Percentiles rank a stretch among this genome's conserved stretches.
phyloP scores from a whole-genome alignment of 2,113 vertebrate species.

The Lamprotornis superbus region DNA sequence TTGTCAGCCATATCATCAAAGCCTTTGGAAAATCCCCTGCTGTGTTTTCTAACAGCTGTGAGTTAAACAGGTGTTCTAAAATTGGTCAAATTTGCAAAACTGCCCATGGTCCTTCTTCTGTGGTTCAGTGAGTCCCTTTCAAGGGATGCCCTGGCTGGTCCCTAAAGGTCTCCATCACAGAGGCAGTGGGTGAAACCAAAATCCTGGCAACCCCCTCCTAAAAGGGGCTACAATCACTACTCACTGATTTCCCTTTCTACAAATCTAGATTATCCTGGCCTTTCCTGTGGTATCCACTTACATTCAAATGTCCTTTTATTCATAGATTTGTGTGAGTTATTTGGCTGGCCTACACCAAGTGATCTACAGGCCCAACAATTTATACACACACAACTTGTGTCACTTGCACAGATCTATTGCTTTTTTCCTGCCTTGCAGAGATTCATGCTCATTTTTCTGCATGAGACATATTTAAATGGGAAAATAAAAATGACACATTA shows the following conservation, averaged over 20 bases:
- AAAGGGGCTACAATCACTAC: not conserved
- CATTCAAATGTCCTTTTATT: not conserved
- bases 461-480: not conserved
- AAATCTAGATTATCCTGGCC: not conserved
- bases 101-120: not conserved
- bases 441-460: not conserved
- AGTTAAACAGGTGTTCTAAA: not conserved
- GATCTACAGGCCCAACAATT: not conserved
- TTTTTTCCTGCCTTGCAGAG: not conserved
- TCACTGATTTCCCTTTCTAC: not conserved
- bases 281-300: not conserved
- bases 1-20: fast-evolving
- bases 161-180: not conserved
- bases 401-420: not conserved
- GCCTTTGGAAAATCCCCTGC: not conserved
- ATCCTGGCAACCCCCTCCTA: not conserved
- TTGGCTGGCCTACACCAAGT: not conserved
- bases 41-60: not conserved
- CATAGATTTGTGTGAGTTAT: not conserved
- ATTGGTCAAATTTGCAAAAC: fast-evolving
- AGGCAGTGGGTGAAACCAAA: not conserved
- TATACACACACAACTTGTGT: not conserved
- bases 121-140: not conserved
- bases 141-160: not conserved
- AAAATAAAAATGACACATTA: slow-evolving; percentile 52